Conservation (phyloP, 2,888 invertebrate species). For the Papilio elwesi region DNA sequence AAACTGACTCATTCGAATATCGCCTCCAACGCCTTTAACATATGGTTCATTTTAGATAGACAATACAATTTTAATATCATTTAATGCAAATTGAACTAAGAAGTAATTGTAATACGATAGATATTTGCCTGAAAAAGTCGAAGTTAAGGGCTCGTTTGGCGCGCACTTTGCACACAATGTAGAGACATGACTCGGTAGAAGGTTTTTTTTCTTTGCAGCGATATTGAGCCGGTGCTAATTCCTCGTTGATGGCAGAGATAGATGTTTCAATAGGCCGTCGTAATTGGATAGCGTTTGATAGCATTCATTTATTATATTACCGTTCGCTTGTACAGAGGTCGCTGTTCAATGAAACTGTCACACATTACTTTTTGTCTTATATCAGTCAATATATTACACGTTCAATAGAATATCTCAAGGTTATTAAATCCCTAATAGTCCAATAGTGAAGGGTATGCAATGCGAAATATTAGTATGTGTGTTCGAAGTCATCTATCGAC, state of each 20-base stretch:
- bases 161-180: constrained; percentile 71
- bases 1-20: constrained; percentile 28
- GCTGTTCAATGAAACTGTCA: background rate
- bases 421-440: too few relatives aligned
- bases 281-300: constrained; percentile 48
- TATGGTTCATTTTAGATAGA: constrained; percentile 45
- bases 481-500: too few relatives aligned
- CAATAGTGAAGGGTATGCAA: too few relatives aligned
- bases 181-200: constrained; percentile 56
- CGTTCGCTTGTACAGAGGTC: background rate
- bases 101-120: constrained; percentile 42
- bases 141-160: constrained; percentile 61
- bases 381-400: too few relatives aligned
- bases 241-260: constrained; percentile 59
- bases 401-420: too few relatives aligned
- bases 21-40: background rate
- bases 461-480: too few relatives aligned
- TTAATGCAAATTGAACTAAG: constrained; percentile 43
- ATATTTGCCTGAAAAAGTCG: constrained; percentile 44
- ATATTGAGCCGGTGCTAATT: constrained; percentile 64
- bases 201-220: constrained; percentile 65
- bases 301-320: constrained; percentile 40
- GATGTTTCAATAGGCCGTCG: constrained; percentile 45
- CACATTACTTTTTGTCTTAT: background rate
- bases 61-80: constrained; percentile 29